Evolutionary conservation across 2,888 invertebrate species (phyloP).

Genomic region (Epinotia demarniana): DNA sequence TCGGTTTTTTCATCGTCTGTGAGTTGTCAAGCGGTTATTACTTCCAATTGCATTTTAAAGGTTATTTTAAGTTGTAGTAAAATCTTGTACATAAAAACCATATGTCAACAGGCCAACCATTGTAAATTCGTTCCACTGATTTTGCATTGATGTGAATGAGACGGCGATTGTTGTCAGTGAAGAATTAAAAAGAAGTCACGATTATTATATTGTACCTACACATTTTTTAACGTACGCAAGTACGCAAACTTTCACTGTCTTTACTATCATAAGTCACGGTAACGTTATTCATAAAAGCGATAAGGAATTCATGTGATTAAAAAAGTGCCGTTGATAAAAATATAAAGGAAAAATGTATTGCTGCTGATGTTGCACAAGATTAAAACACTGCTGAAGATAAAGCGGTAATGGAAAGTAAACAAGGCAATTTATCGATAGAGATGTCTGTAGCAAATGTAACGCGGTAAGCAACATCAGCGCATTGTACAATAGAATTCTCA

Average conservation of each 20-base stretch:
- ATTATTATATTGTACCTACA: slow-evolving; percentile 35
- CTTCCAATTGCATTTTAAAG: slow-evolving; percentile 16
- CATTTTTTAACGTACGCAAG: slow-evolving; percentile 27
- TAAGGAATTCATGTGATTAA: slow-evolving; percentile 25
- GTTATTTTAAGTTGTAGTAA: slow-evolving; percentile 19
- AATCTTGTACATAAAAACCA: slow-evolving; percentile 52
- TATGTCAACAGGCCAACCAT: slow-evolving; percentile 57
- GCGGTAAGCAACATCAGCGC: slow-evolving; percentile 61
- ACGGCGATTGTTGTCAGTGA: slow-evolving; percentile 39
- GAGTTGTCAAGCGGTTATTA: slow-evolving; percentile 4
- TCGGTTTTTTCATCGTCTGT: slow-evolving; percentile 6
- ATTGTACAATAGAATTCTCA: slow-evolving; percentile 71
- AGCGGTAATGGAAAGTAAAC: slow-evolving; percentile 61
- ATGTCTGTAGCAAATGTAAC: slow-evolving; percentile 67
- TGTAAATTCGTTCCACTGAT: slow-evolving; percentile 65
- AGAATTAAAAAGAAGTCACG: slow-evolving; percentile 36
- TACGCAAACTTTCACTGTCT: slow-evolving; percentile 40
- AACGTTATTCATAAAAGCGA: slow-evolving; percentile 34
- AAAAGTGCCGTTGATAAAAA: slow-evolving; percentile 1
- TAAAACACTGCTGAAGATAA: slow-evolving; percentile 49
- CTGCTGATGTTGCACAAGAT: slow-evolving; percentile 45
- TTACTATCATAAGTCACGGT: slow-evolving; percentile 42
- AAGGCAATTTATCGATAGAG: slow-evolving; percentile 57
- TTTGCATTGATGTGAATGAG: slow-evolving; percentile 50
- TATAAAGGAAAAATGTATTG: slow-evolving; percentile 46